Evolutionary conservation across 2,797 vertebrate species (phyloP).

Genomic region (Ispidina picta): DNA sequence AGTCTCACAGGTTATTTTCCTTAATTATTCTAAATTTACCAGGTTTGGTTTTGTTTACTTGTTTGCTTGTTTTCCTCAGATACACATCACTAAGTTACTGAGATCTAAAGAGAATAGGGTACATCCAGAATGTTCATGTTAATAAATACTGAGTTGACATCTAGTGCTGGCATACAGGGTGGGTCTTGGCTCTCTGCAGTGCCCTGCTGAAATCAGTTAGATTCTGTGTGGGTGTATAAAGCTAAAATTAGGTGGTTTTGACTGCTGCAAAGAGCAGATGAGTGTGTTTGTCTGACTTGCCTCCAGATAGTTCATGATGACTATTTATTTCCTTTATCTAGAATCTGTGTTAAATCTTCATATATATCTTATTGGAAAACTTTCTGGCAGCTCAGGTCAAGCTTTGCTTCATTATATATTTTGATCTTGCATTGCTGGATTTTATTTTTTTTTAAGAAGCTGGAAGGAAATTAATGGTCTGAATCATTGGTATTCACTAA

Average conservation of each 20-base stretch:
- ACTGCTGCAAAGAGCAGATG: neutral
- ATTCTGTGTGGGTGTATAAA: neutral
- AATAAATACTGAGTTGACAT: neutral
- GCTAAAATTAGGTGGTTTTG: neutral
- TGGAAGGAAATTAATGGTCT: neutral
- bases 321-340: neutral
- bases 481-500: neutral
- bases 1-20: neutral
- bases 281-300: neutral
- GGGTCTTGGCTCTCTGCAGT: neutral
- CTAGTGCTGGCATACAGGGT: neutral
- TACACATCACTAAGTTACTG: neutral
- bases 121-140: neutral
- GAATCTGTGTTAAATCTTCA: neutral
- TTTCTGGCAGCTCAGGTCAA: neutral
- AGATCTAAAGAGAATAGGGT: neutral
- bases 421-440: neutral
- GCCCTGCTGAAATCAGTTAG: neutral
- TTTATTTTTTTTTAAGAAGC: neutral
- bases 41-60: neutral
- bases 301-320: neutral
- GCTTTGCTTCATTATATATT: neutral
- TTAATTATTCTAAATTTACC: neutral
- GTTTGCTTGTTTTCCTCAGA: neutral
- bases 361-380: neutral